Evolutionary conservation across 92 coral and sea anemone genomes (phyloP).

Genomic region (Palythoa grandiflora): DNA sequence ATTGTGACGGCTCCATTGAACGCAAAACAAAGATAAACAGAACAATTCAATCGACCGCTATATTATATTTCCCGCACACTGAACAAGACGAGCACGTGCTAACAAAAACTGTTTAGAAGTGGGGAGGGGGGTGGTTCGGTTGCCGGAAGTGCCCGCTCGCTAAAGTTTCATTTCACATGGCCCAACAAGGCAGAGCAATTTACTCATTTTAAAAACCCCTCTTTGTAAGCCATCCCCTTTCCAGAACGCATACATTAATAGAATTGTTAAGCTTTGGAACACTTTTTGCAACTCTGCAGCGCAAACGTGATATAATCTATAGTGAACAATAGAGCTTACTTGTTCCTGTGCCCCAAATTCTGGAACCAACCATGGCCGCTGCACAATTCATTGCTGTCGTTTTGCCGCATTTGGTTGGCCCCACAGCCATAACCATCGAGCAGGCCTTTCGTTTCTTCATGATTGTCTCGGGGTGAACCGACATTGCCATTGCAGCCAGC

Average conservation of each 20-base stretch:
- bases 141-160: too few relatives aligned
- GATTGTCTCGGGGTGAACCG: slow-evolving; percentile 25
- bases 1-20: too few relatives aligned
- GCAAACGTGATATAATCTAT: not conserved
- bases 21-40: too few relatives aligned
- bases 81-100: too few relatives aligned
- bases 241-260: slow-evolving; percentile 49
- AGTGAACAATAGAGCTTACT: slow-evolving; percentile 5
- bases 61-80: too few relatives aligned
- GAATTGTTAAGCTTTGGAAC: slow-evolving; percentile 58
- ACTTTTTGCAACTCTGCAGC: slow-evolving; percentile 18
- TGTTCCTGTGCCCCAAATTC: slow-evolving; percentile 31
- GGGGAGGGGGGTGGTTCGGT: too few relatives aligned
- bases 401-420: slow-evolving; percentile 51
- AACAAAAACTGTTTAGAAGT: too few relatives aligned
- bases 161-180: slow-evolving; percentile 35
- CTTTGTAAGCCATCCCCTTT: slow-evolving; percentile 46
- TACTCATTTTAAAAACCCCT: slow-evolving; percentile 40
- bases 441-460: slow-evolving; percentile 38
- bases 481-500: slow-evolving; percentile 44
- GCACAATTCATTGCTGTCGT: slow-evolving; percentile 59
- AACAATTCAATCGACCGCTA: too few relatives aligned
- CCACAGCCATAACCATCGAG: slow-evolving; percentile 49
- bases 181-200: slow-evolving; percentile 38
- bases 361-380: slow-evolving; percentile 39